Evolutionary conservation across 2,797 vertebrate species (phyloP).

Genomic region (Urosaurus nigricauda): DNA sequence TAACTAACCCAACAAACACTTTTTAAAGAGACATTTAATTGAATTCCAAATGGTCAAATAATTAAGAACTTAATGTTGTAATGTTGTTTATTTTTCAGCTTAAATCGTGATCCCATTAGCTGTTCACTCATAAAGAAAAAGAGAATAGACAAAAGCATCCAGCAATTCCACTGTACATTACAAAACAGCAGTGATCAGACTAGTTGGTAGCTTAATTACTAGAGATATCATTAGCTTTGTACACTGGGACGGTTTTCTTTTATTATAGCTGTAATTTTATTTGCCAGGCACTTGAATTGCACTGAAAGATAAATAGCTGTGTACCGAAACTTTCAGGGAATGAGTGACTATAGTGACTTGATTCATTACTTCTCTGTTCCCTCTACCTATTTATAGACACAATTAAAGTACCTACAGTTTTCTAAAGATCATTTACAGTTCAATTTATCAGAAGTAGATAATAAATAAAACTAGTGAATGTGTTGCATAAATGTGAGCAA

Average conservation of each 20-base stretch:
- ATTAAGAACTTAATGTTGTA: constrained; percentile 69
- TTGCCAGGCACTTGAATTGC: constrained; percentile 56
- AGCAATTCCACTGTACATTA: constrained; percentile 49
- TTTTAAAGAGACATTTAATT: constrained; percentile 63
- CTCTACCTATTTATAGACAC: constrained; percentile 16
- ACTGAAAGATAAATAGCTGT: constrained; percentile 56
- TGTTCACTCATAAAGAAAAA: constrained; percentile 66
- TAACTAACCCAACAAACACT: constrained; percentile 58
- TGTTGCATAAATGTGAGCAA: background rate
- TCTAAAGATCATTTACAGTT: accelerated
- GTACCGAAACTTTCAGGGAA: constrained; percentile 55
- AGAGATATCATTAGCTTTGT: constrained; percentile 68
- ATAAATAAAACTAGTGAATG: background rate
- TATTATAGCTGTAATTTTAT: constrained; percentile 69
- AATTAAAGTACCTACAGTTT: constrained; percentile 16
- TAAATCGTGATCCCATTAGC: constrained; percentile 70
- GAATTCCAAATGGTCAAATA: constrained; percentile 69
- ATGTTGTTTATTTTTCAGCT: constrained; percentile 64
- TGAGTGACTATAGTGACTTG: constrained; percentile 37
- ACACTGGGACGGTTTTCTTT: constrained; percentile 66
- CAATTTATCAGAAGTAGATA: constrained; percentile 9
- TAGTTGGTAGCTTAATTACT: constrained; percentile 69
- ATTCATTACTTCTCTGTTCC: constrained; percentile 32
- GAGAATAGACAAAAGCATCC: constrained; percentile 58
- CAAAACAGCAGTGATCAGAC: constrained; percentile 56